Percentiles rank a stretch among this genome's conserved stretches.
phyloP scores from a whole-genome alignment of 1,140 invertebrate species.

The Riptortus pedestris region DNA sequence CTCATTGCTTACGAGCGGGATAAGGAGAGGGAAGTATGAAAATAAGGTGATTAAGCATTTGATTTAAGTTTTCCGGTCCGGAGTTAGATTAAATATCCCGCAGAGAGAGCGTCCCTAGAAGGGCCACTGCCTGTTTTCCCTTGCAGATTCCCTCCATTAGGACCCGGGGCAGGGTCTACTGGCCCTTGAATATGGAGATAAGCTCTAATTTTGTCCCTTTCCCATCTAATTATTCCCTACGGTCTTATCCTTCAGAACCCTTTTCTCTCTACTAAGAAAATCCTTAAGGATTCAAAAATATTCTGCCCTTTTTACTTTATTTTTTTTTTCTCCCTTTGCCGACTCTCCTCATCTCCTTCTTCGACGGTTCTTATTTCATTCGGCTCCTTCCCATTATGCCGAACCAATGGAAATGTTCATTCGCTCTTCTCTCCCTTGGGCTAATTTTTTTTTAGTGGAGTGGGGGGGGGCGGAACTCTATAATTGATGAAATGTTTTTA shows the following conservation, averaged over 20 bases:
- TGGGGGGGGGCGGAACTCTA: too few species aligned
- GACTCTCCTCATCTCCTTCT: too few species aligned
- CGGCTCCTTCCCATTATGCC: too few species aligned
- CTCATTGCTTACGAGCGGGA: too few species aligned
- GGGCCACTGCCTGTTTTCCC: background rate
- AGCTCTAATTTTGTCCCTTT: conserved; percentile 16
- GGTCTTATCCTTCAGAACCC: background rate
- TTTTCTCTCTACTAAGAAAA: background rate
- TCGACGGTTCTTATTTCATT: too few species aligned
- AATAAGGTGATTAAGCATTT: background rate
- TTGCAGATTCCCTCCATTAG: conserved; percentile 11
- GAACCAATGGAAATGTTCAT: too few species aligned
- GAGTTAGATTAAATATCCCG: background rate
- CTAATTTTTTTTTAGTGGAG: too few species aligned
- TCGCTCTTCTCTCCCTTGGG: too few species aligned
- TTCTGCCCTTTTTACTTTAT: background rate
- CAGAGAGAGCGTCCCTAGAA: background rate
- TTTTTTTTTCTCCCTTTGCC: too few species aligned
- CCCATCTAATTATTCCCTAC: conserved; percentile 17
- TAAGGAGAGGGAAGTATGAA: too few species aligned
- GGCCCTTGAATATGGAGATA: conserved; percentile 14
- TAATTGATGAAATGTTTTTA: too few species aligned
- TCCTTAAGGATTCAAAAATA: conserved; percentile 17
- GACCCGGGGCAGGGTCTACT: background rate
- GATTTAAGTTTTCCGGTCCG: background rate